phyloP scores from a whole-genome alignment of 1,140 invertebrate species.

The Aporrectodea caliginosa region DNA sequence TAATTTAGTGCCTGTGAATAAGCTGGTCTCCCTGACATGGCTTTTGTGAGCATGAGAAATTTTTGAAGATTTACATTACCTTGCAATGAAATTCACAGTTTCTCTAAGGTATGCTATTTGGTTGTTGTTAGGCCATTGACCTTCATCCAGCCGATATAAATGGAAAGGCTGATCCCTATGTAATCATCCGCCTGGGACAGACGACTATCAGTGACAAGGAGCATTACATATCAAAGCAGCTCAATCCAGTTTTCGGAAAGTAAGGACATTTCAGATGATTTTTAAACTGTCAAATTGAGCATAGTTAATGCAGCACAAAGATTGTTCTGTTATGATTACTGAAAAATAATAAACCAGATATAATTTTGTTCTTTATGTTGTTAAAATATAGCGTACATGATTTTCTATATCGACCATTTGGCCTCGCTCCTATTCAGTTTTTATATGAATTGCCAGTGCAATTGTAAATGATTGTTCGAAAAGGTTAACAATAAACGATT shows the following conservation, averaged over 20 bases:
- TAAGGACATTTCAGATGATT: constrained; percentile 55
- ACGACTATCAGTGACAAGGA: constrained; percentile 83
- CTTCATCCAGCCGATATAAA: constrained; percentile 86
- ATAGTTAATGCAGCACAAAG: background rate
- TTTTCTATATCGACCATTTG: too few relatives aligned
- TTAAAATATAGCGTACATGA: too few relatives aligned
- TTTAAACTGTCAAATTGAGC: background rate
- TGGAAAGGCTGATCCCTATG: constrained; percentile 88
- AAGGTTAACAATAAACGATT: too few relatives aligned
- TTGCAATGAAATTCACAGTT: background rate
- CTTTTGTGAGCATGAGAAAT: too few relatives aligned
- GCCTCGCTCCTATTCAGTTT: too few relatives aligned
- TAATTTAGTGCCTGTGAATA: too few relatives aligned
- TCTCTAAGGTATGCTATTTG: constrained; percentile 6
- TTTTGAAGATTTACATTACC: background rate
- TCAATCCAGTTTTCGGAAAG: constrained; percentile 89
- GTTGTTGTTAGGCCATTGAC: constrained; percentile 69
- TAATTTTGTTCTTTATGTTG: too few relatives aligned
- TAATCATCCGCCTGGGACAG: constrained; percentile 74
- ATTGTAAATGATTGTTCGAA: too few relatives aligned
- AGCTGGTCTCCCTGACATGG: too few relatives aligned
- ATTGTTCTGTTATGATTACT: too few relatives aligned
- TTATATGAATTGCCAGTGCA: too few relatives aligned
- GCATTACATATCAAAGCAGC: constrained; percentile 83
- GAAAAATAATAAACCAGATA: too few relatives aligned